Percentiles rank a stretch among this genome's conserved stretches.
These are phyloP conservation scores for Papilio elwesi DNA, from an alignment of 2,888 invertebrate genomes.

Conservation along the genomic window DNA sequence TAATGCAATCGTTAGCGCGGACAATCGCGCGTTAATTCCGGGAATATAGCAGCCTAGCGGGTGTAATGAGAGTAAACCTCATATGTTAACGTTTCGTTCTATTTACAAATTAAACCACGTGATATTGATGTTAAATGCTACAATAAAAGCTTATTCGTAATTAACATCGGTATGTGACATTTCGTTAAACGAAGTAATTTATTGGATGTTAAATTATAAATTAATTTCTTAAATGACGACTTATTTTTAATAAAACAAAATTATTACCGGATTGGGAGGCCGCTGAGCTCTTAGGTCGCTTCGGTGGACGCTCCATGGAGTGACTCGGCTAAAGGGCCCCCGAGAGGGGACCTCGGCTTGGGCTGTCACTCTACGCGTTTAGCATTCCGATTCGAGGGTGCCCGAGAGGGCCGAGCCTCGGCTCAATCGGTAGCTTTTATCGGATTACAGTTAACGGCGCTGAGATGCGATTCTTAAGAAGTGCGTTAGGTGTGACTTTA, in stretches of 20 bases:
- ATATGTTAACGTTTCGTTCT: neutral
- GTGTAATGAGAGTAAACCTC: neutral
- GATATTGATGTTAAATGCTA: neutral
- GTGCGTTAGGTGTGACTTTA: too few relatives aligned
- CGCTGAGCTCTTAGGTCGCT: too few relatives aligned
- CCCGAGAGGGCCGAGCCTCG: too few relatives aligned
- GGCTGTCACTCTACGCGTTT: too few relatives aligned
- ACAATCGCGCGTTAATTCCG: slow-evolving; percentile 12
- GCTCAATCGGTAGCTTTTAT: too few relatives aligned
- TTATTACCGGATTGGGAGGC: neutral
- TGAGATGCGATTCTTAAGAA: too few relatives aligned
- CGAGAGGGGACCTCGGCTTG: too few relatives aligned
- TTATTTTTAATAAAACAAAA: neutral
- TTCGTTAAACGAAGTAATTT: neutral
- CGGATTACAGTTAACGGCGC: too few relatives aligned
- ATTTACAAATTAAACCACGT: neutral
- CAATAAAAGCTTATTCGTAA: slow-evolving; percentile 1
- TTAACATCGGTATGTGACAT: neutral
- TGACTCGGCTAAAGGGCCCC: too few relatives aligned
- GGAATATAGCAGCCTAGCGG: neutral
- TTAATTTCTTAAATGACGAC: neutral
- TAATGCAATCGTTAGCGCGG: slow-evolving; percentile 18
- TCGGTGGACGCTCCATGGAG: too few relatives aligned
- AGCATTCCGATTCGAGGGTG: too few relatives aligned
- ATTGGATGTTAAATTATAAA: neutral